These are phyloP conservation scores for Gymnocheta viridis DNA, from an alignment of 2,888 invertebrate species.

Conservation along the genomic window DNA sequence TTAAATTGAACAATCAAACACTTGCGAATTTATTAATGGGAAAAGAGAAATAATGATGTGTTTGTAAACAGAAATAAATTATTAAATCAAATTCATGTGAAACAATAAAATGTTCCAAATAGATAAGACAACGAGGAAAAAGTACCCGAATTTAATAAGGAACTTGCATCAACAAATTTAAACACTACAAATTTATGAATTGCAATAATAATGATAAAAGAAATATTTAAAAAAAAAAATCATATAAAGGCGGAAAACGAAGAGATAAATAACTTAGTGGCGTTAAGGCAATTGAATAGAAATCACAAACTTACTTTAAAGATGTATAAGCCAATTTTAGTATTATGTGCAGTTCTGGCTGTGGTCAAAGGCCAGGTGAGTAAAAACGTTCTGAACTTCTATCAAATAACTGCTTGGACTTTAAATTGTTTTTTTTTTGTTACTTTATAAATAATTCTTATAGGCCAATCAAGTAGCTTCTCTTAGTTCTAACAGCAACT, in stretches of 20 bases:
- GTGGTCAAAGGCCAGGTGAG: background rate
- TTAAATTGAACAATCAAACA: conserved; percentile 11
- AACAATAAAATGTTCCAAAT: background rate
- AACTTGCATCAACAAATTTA: background rate
- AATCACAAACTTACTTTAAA: background rate
- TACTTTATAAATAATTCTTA: background rate
- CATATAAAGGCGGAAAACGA: background rate
- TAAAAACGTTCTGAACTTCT: background rate
- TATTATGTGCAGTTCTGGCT: background rate
- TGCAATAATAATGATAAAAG: background rate
- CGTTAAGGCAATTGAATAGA: background rate
- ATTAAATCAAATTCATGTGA: conserved; percentile 1
- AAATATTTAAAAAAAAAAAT: background rate
- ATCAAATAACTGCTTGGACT: background rate
- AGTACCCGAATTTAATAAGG: background rate
- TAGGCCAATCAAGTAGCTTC: background rate
- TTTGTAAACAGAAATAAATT: background rate
- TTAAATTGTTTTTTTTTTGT: background rate
- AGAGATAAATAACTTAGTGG: background rate
- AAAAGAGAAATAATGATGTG: background rate
- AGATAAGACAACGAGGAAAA: conserved; percentile 17
- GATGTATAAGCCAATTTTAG: background rate
- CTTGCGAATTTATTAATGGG: conserved; percentile 1
- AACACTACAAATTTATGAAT: background rate
- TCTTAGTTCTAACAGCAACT: background rate